Evolutionary conservation across 1,140 invertebrate genomes (phyloP), one percentile per base, ranked within the genome.

Genomic region (Anthonomus grandis): DNA sequence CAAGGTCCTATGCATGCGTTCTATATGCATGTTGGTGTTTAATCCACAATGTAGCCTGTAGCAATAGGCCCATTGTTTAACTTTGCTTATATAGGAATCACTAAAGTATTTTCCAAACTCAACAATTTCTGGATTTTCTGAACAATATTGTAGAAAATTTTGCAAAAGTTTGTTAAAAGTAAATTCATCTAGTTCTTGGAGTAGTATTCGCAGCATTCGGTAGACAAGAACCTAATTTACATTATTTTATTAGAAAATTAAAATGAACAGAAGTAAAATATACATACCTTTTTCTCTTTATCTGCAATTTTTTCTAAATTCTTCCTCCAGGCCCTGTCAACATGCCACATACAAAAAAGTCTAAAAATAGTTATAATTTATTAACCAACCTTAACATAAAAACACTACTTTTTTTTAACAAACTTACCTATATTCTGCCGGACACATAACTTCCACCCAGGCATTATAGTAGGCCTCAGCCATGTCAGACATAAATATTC

Each of bases 401-500:
- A 12, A 42, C 24, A 24, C 19, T 12, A 25, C 5, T 13, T 48
- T 6, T 48, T 13, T 18, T 17, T 8, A 27, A 17, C 13, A 37
- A 25, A 27, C 52, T n/a, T n/a, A n/a, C n/a, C n/a, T n/a, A n/a
- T n/a, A n/a, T n/a, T n/a, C 36, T 41, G 56, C 49, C 6, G 37
- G 44, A 22, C 18, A 2, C 57, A 63, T 63, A 19, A 63, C 41
- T 39, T 39, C 19, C 22, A 18, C 17, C 60, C 60, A 63, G 4
- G 57, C 45, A 55, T 63, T 56, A 46, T 41, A 63, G 38, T 25
- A 55, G 0, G 24, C n/a, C 3, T 63, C 48, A 6, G 34, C 50
- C 57, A 63, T 59, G 15, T 59, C 60, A n/a, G 61, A 60, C 57
- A 63, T 63, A 44, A 63, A 60, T 6, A 55, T 37, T 31, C 36